Evolutionary conservation across 2,888 invertebrate genomes (phyloP).

Genomic region (Anorthoa munda): DNA sequence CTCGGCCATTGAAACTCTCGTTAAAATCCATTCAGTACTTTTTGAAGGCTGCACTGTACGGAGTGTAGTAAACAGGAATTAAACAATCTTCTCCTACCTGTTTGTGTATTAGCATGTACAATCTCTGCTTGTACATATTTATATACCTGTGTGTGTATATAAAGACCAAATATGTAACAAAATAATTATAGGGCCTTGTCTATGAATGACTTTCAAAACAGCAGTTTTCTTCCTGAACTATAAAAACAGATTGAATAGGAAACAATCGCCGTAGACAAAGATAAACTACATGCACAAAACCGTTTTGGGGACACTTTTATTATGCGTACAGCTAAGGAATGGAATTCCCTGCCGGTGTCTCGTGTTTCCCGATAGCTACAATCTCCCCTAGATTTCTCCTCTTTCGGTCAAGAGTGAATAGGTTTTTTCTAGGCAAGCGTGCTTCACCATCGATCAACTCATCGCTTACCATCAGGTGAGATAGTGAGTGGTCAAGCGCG

Average conservation of each 20-base stretch:
- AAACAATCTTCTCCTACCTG: slow-evolving; percentile 39
- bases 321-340: too few species aligned
- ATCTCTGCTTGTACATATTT: slow-evolving; percentile 27
- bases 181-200: slow-evolving; percentile 16
- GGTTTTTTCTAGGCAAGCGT: too few species aligned
- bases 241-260: slow-evolving; percentile 5
- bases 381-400: too few species aligned
- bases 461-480: too few species aligned
- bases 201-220: slow-evolving; percentile 15
- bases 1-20: slow-evolving; percentile 20
- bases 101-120: slow-evolving; percentile 38
- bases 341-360: too few species aligned
- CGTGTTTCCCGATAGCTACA: neutral
- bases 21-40: slow-evolving; percentile 32
- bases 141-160: neutral
- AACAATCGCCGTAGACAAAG: neutral
- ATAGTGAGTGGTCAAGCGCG: too few species aligned
- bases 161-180: slow-evolving; percentile 31
- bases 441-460: too few species aligned
- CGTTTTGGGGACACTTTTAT: too few species aligned
- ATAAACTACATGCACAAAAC: neutral
- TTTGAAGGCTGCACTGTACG: slow-evolving; percentile 29
- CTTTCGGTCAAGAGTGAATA: too few species aligned
- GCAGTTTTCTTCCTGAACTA: slow-evolving; percentile 5
- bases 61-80: slow-evolving; percentile 47